These are phyloP conservation scores for Pipa parva DNA, from an alignment of 2,113 vertebrate genomes.

Conservation along the genomic window DNA sequence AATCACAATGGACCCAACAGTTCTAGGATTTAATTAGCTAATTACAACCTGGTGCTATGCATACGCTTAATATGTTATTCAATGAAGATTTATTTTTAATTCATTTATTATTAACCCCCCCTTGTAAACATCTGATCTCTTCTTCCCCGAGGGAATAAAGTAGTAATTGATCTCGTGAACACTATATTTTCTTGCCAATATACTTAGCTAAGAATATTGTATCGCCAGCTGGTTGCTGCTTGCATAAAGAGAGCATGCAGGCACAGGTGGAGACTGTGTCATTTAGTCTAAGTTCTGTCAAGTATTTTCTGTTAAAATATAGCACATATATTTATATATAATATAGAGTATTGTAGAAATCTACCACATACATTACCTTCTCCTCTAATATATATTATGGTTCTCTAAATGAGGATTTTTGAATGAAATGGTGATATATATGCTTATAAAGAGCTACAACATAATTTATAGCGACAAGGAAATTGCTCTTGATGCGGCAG, in stretches of 20 bases:
- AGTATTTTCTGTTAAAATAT: background rate
- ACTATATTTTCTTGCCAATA: slow-evolving; percentile 61
- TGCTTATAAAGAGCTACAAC: too few species aligned
- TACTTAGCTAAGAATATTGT: slow-evolving; percentile 56
- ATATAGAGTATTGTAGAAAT: too few species aligned
- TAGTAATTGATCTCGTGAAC: slow-evolving; percentile 67
- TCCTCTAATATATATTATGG: too few species aligned
- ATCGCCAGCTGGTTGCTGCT: slow-evolving; percentile 69
- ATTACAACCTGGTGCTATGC: slow-evolving; percentile 66
- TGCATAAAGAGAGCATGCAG: slow-evolving; percentile 37
- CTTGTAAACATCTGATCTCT: slow-evolving; percentile 60
- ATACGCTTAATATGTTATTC: slow-evolving; percentile 55
- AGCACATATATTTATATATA: too few species aligned
- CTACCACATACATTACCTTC: too few species aligned
- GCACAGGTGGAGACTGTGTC: background rate
- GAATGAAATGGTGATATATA: too few species aligned
- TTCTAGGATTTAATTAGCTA: slow-evolving; percentile 66
- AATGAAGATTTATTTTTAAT: slow-evolving; percentile 55
- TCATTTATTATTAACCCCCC: slow-evolving; percentile 62
- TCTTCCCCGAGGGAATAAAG: slow-evolving; percentile 63
- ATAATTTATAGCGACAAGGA: too few species aligned
- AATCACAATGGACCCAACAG: slow-evolving; percentile 36
- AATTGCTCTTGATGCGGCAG: too few species aligned
- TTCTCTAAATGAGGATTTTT: too few species aligned
- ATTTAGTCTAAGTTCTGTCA: background rate